Evolutionary conservation across 2,797 vertebrate species (phyloP), one percentile per base, ranked within the genome.

Genomic region (Onychomys leucogaster): DNA sequence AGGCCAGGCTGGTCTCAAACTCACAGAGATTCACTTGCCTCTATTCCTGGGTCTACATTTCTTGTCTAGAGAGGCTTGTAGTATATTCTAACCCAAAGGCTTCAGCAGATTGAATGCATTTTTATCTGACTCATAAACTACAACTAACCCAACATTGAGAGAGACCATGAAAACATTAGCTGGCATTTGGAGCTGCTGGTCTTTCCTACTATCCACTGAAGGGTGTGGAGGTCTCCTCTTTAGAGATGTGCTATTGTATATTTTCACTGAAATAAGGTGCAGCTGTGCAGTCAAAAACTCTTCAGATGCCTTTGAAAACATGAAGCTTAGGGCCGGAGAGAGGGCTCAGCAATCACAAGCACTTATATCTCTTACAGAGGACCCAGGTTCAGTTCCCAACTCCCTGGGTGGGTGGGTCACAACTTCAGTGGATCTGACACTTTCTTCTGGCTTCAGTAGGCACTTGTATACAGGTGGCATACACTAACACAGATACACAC

Each of bases 261-360:
- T 69, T 77, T 69, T 96, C 34, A 88, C 43, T 32, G 76, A 75
- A 76, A 61, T 25, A 43, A 34, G 14, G 46, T 77, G 80, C 17
- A 85, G 27, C 37, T 71, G 89, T 83, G 46, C 92, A 37, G 99
- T 98, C 89, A 63, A 98, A 12, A 78, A 46, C 49, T 98, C 96
- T 76, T 96, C 89, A 97, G 98, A 96, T 83, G 83, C 92, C 99
- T 99, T 96, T 89, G 78, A 97, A 94, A 96, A 73, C 32, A 80
- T 29, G 21, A 96, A 85, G 4, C 37, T 83, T 57, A 11, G 8
- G 37, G 59, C 37, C 43, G 81, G 37, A 63, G 23, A 32, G 59
- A 63, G 37, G n/a, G 10, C n/a, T 83, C 17, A 49, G 75, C 14
- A 3, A n/a, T 29, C 61, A 61, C 61, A 37, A 82, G 55, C 55